Conservation (phyloP, 2,888 invertebrate genomes). For the Ceriagrion tenellum region DNA sequence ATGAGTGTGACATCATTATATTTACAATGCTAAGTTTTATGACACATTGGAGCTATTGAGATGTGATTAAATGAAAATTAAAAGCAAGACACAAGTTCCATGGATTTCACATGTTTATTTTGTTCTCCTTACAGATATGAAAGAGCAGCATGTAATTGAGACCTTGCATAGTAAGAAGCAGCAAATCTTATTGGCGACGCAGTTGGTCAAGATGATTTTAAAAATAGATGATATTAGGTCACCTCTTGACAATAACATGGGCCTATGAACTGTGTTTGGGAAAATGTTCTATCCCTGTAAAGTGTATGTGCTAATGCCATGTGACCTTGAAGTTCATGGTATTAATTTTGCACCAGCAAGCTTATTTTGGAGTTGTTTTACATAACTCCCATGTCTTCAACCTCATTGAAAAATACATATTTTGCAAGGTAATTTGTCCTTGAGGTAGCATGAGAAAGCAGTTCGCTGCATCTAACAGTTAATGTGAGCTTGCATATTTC, state of each 20-base stretch:
- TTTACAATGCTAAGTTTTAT: background rate
- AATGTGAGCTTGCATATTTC: background rate
- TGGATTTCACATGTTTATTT: constrained; percentile 67
- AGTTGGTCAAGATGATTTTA: constrained; percentile 99
- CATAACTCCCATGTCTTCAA: background rate
- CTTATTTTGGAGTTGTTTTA: background rate
- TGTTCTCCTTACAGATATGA: constrained; percentile 88
- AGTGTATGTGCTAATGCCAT: background rate
- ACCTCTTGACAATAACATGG: constrained; percentile 74
- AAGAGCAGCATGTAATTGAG: constrained; percentile 96
- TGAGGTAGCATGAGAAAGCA: background rate
- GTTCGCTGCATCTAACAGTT: background rate
- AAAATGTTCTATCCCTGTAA: background rate
- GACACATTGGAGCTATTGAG: too few species aligned
- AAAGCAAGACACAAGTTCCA: too few species aligned
- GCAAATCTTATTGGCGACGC: constrained; percentile 97
- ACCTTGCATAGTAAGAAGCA: constrained; percentile 98
- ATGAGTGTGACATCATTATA: constrained; percentile 6
- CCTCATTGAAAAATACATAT: background rate
- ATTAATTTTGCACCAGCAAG: background rate
- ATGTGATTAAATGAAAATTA: too few species aligned
- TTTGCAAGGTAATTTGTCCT: background rate
- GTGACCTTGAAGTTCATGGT: background rate
- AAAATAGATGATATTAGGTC: constrained; percentile 98
- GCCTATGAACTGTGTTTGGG: background rate